phyloP scores from a whole-genome alignment of 1,140 invertebrate species.

The Ericerus pela region DNA sequence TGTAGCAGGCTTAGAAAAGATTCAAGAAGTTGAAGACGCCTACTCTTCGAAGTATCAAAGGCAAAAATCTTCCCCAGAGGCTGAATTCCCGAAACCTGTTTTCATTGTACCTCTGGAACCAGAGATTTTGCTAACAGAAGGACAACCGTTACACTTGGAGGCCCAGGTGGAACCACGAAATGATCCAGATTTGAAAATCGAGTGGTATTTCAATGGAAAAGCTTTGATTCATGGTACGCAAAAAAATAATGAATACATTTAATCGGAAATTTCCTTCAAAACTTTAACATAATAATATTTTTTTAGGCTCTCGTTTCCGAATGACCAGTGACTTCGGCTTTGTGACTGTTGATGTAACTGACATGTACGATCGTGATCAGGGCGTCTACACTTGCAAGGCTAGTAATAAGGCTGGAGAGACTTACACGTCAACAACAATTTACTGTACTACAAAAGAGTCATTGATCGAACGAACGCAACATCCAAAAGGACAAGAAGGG shows the following conservation, averaged over 20 bases:
- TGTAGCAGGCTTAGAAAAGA: conserved; percentile 64
- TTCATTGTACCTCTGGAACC: conserved; percentile 69
- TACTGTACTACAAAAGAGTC: conserved; percentile 65
- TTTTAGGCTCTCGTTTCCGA: conserved; percentile 53
- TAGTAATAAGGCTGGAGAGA: conserved; percentile 71
- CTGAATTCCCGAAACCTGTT: conserved; percentile 67
- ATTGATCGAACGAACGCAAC: conserved; percentile 74
- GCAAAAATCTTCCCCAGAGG: conserved; percentile 47
- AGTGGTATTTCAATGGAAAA: conserved; percentile 90
- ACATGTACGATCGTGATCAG: conserved; percentile 82
- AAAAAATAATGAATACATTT: background rate
- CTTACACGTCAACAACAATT: conserved; percentile 78
- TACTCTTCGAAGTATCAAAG: conserved; percentile 50
- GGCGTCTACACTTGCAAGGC: conserved; percentile 87
- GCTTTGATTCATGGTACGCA: conserved; percentile 52
- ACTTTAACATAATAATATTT: background rate
- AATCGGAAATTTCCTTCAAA: background rate
- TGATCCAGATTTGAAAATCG: conserved; percentile 86
- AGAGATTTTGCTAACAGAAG: conserved; percentile 75
- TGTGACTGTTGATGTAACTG: conserved; percentile 73
- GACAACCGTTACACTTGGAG: conserved; percentile 78
- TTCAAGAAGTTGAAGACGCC: conserved; percentile 67
- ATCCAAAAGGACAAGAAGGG: conserved; percentile 83
- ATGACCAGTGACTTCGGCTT: conserved; percentile 84
- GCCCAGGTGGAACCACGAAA: conserved; percentile 88